phyloP scores from a whole-genome alignment of 2,888 invertebrate species.

The Epicampocera succincta region DNA sequence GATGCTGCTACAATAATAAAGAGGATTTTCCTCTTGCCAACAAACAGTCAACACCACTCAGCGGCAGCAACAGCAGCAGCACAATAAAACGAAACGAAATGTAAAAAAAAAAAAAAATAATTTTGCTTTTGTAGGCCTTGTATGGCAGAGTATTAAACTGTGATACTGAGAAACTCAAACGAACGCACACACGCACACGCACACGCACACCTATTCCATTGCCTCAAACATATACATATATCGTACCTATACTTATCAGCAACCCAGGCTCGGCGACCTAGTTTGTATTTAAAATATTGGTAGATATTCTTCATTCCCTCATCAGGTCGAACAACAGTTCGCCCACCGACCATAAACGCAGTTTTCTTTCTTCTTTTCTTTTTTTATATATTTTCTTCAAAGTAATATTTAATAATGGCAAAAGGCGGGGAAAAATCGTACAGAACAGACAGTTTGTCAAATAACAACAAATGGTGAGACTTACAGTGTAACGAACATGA shows the following conservation, averaged over 20 bases:
- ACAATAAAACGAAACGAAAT: constrained; percentile 15
- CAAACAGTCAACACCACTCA: constrained; percentile 2
- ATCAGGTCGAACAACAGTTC: constrained; percentile 15
- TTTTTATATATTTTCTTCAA: no score
- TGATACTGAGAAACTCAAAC: constrained; percentile 52
- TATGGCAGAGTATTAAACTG: constrained; percentile 53
- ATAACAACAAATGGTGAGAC: constrained; percentile 5
- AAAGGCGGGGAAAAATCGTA: constrained; percentile 7
- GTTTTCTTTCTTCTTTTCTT: neutral
- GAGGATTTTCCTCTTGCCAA: constrained; percentile 30
- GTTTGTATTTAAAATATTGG: constrained; percentile 57
- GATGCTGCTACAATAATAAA: constrained; percentile 50
- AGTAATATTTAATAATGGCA: constrained; percentile 36
- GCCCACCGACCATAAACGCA: constrained; percentile 17
- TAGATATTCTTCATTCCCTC: constrained; percentile 26
- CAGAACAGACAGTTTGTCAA: constrained; percentile 21
- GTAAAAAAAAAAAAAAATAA: constrained; percentile 6
- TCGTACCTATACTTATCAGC: constrained; percentile 26
- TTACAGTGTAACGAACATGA: neutral
- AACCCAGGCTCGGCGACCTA: constrained; percentile 67
- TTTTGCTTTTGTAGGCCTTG: constrained; percentile 48
- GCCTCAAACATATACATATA: neutral
- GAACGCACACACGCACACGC: constrained; percentile 6
- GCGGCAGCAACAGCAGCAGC: constrained; percentile 7
- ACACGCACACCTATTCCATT: neutral